Evolutionary conservation across 2,888 invertebrate species (phyloP).

Genomic region (Drepana falcataria): DNA sequence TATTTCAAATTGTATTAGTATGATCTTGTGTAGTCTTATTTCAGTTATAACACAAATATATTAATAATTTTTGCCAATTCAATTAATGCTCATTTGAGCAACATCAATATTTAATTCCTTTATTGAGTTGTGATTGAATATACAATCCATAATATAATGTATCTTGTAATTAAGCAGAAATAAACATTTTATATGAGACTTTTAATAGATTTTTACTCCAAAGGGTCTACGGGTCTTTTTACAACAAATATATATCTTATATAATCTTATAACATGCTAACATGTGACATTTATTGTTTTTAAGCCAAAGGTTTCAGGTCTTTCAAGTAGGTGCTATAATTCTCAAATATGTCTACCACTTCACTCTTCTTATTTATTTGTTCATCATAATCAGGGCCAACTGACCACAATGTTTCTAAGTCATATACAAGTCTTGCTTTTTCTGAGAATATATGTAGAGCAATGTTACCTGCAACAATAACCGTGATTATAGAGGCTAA

Average conservation of each 20-base stretch:
- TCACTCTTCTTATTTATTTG: constrained; percentile 81
- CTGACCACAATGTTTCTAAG: constrained; percentile 93
- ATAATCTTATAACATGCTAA: background rate
- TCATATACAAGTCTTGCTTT: constrained; percentile 86
- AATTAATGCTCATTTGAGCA: constrained; percentile 31
- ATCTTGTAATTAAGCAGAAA: constrained; percentile 72
- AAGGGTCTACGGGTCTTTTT: no score
- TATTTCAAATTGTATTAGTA: constrained; percentile 52
- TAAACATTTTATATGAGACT: constrained; percentile 79
- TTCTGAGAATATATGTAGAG: constrained; percentile 90
- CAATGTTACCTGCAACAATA: constrained; percentile 88
- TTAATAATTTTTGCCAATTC: constrained; percentile 17
- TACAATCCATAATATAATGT: constrained; percentile 65
- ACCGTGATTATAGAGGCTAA: constrained; percentile 3
- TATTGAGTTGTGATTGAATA: constrained; percentile 56
- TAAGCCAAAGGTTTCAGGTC: constrained; percentile 80
- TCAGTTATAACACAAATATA: constrained; percentile 14
- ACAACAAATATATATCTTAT: background rate
- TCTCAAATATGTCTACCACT: constrained; percentile 81
- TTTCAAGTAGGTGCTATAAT: constrained; percentile 81
- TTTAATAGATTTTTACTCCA: constrained; percentile 35
- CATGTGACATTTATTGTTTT: constrained; percentile 1
- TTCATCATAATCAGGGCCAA: constrained; percentile 89
- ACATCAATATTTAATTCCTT: constrained; percentile 41
- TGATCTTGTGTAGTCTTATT: constrained; percentile 35